Base-by-base conservation (phyloP, 2,888 invertebrate species). In the Osmoderma eremita region DNA sequence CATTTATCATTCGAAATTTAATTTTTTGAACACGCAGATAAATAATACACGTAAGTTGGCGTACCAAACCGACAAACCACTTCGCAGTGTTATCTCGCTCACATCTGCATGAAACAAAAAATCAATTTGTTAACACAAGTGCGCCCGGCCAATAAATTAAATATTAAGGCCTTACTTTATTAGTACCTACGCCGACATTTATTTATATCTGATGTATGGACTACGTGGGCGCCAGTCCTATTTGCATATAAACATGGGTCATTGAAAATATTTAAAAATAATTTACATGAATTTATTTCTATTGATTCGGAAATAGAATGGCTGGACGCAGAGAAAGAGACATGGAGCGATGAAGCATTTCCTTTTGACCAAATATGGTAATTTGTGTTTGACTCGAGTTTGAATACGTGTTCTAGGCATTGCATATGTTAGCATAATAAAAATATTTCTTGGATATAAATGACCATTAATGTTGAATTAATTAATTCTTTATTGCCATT, bases 211-310 rank as follows among this genome's bases (percentile, higher is more conserved):
- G 63, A 63, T 64, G 53, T 45, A 64, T 30, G 45, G 36, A 42
- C 22, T 50, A 41, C 62, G 62, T 65, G 65, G 65, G 65, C 54
- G 61, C 39, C 56, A 39, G 63, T 51, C 54, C 65, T 63, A 63
- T 65, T 61, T 66, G 66, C 63, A 65, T 66, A 58, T 66, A 66
- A 58, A 66, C 61, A 50, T 58, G 61, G 49, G 65, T 50, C 65
- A 56, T 41, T 36, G 17, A 15, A 30, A 58, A 61, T 50, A 58
- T 66, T 66, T 66, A 66, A 66, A 66, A 66, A 66, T 66, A 66
- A 66, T 66, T 66, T 61, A 58, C 41, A 61, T 66, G 65, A 58
- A 51, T 66, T 66, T 66, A 58, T 66, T 50, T 36, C 42, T 41
- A 22, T 45, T 45, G 30, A 17, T 36, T 61, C 15, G 45, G 10